Evolutionary conservation across 2,797 vertebrate species (phyloP).

Genomic region (Lepidocolaptes lacrymiger): DNA sequence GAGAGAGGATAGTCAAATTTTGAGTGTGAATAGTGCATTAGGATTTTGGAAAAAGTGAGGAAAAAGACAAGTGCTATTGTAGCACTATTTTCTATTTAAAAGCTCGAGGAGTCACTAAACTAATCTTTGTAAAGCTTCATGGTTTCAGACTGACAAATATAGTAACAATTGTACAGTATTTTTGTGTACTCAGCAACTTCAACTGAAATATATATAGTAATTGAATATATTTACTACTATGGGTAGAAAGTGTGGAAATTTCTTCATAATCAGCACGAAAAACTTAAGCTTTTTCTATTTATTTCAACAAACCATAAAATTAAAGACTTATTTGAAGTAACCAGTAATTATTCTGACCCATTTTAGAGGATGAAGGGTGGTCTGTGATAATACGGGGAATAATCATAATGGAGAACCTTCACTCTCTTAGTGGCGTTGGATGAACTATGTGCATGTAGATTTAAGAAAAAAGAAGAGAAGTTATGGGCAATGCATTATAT

Average conservation of each 20-base stretch:
- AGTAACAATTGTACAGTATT: background rate
- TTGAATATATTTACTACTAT: background rate
- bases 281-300: background rate
- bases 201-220: background rate
- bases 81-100: slow-evolving; percentile 3
- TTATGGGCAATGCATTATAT: background rate
- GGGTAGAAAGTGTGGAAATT: background rate
- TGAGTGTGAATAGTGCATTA: slow-evolving; percentile 26
- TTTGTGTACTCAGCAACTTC: background rate
- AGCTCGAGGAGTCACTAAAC: background rate
- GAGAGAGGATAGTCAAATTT: slow-evolving; percentile 67
- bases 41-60: slow-evolving; percentile 13
- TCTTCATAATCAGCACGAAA: background rate
- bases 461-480: background rate
- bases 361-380: background rate
- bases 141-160: background rate
- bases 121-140: slow-evolving; percentile 22
- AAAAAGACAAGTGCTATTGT: slow-evolving; percentile 35
- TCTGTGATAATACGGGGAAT: background rate
- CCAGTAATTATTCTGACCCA: background rate
- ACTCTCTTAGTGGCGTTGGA: background rate
- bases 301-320: background rate
- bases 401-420: background rate
- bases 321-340: background rate
- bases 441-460: background rate